These are phyloP conservation scores for Pyrrhosoma nymphula DNA, from an alignment of 2,888 invertebrate genomes.

Conservation along the genomic window DNA sequence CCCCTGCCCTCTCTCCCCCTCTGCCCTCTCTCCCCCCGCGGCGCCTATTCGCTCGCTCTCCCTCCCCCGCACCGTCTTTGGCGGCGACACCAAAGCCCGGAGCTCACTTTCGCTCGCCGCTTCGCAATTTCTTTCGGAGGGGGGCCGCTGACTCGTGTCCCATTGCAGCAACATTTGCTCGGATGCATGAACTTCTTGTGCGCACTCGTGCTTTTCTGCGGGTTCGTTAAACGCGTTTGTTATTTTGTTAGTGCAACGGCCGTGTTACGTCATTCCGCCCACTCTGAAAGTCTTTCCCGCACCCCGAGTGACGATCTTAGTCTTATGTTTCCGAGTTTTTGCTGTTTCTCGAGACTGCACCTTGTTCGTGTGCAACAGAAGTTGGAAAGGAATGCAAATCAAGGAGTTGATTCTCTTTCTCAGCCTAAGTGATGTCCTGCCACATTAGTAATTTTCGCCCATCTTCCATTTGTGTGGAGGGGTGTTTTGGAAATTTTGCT, in stretches of 20 bases:
- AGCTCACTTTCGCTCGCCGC: conserved; percentile 32
- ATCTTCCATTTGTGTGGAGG: too few species aligned
- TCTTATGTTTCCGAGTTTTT: neutral
- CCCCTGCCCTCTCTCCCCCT: neutral
- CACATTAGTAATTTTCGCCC: too few species aligned
- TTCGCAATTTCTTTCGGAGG: neutral
- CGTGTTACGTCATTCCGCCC: neutral
- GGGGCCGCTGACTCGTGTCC: conserved; percentile 19
- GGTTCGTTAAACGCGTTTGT: neutral
- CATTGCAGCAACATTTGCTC: conserved; percentile 14
- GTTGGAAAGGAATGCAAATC: neutral
- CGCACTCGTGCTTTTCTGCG: neutral
- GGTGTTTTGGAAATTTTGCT: too few species aligned
- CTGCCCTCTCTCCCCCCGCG: neutral
- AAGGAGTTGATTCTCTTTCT: too few species aligned
- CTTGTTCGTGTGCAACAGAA: neutral
- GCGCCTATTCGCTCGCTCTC: too few species aligned
- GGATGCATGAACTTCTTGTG: neutral
- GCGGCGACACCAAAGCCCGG: neutral
- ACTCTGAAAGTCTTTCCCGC: neutral
- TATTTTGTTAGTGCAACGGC: neutral
- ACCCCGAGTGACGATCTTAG: neutral
- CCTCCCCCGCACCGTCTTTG: neutral
- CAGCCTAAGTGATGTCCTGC: too few species aligned
- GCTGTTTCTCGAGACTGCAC: neutral